Evolutionary conservation across 2,888 invertebrate species (phyloP), one percentile per base, ranked within the genome.

Genomic region (Tetropium fuscum): DNA sequence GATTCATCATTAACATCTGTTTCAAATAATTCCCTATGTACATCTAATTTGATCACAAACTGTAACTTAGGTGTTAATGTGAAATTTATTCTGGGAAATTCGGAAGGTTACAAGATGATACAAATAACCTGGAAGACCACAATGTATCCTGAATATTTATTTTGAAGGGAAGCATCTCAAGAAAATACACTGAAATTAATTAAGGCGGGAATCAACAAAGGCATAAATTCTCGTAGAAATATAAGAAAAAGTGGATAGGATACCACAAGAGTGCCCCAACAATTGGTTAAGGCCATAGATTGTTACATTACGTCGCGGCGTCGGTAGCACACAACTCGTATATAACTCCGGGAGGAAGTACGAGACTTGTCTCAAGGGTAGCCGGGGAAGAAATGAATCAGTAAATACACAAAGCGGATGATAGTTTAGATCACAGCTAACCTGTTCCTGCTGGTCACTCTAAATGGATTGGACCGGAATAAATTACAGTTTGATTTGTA

Each of bases 241-340:
- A 20, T 13, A 53, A 30, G 19, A 54, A 43, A 65, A 61, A 70
- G 63, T 67, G 63, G 60, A 64, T 58, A 61, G 57, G 60, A 63
- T 58, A 63, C 69, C 70, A 67, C 69, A 58, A 63, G 69, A 71
- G 71, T 67, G 67, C 66, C 66, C 68, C 66, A 70, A 71, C 70
- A 70, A 72, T 69, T 68, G 70, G 68, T 72, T 71, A 73, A 63
- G 65, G 64, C 62, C 34, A 45, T 67, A 69, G 70, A 71, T 71
- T 71, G 73, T 72, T 69, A 67, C 69, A 60, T 62, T 58, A 54
- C 63, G 63, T 59, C n/a, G n/a, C 60, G 56, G 51, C 63, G 63
- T 34, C 59, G 60, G 54, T 51, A 61, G 60, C 62, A 55, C 63
- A 54, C 44, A 36, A 53, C 53, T 55, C 65, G 65, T 71, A 68